Evolutionary conservation across 2,113 vertebrate genomes (phyloP), one percentile per base, ranked within the genome.

Genomic region (Misgurnus anguillicaudatus): DNA sequence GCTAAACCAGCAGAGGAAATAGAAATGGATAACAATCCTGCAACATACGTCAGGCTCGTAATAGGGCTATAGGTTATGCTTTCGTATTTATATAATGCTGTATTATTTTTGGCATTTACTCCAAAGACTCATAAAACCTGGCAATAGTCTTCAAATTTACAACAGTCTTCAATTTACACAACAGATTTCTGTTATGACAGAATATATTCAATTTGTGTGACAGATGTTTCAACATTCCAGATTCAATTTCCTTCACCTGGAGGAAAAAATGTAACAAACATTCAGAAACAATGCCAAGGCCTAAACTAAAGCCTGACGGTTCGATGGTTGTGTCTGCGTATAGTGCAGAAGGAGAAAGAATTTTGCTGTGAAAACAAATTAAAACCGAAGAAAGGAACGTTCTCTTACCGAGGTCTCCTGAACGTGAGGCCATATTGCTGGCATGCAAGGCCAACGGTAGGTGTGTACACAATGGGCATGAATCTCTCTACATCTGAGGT

Each of bases 381-480:
- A 47, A 48, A 47, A 62, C 38, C 69, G 57, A 19, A 79, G 75
- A 61, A 64, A 62, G 19, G 13, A 39, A 41, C 10, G 3, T 8
- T 48, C 13, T 19, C 92, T 89, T 91, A 99, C 97, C 97, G 95
- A 80, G 97, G 97, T 89, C 95, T 95, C 86, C 91, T 94, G 87
- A 97, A 98, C 55, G 93, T 91, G 86, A 98, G 91, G 79, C 97
- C 95, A 5, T 99, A 99, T 4, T 94, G 95, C 53, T 99, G 97
- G 87, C 98, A 99, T 80, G 97, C 98, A 83, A 97, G 89, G 53
- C 98, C 98, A 79, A 99, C 97, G 0, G 94, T 98, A 69, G 97
- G 97, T 58, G 97, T 99, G 90, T 99, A 99, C 79, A 99, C 96
- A 83, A 98, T 94, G 63, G 98, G 98, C 98, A 99, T 97, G 86